phyloP scores from a whole-genome alignment of 64 coral and sea anemone species.

The Trachythela sp. region DNA sequence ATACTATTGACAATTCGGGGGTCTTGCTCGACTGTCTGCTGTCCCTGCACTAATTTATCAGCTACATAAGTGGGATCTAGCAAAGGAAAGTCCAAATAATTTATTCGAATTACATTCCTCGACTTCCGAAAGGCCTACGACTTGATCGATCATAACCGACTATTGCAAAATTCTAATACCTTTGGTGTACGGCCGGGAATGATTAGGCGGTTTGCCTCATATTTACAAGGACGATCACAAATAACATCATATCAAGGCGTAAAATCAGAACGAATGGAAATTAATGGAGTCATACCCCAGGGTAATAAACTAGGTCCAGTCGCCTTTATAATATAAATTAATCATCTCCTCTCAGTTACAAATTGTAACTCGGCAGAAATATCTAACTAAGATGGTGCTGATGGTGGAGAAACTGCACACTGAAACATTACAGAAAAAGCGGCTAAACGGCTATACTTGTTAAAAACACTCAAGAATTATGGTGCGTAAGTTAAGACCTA shows the following conservation, averaged over 20 bases:
- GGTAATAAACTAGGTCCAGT: not conserved
- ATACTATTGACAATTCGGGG: too few relatives aligned
- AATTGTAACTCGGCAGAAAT: not conserved
- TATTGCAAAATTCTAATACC: not conserved
- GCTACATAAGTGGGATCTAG: conserved; percentile 3
- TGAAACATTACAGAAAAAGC: too few relatives aligned
- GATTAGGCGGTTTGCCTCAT: not conserved
- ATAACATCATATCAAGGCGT: not conserved
- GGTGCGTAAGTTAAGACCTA: too few relatives aligned
- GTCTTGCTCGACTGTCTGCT: too few relatives aligned
- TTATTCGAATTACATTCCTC: too few relatives aligned
- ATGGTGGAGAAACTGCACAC: not conserved
- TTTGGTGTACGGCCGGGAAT: not conserved
- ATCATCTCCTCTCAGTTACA: not conserved
- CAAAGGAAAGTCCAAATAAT: not conserved
- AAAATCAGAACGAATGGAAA: too few relatives aligned
- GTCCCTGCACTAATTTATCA: too few relatives aligned
- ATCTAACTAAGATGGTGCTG: not conserved
- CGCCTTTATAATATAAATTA: not conserved
- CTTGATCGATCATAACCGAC: not conserved
- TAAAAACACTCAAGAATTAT: too few relatives aligned
- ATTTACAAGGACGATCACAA: not conserved
- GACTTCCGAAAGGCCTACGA: too few relatives aligned
- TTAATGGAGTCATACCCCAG: not conserved
- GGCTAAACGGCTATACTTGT: too few relatives aligned